Percentiles rank a stretch among this genome's conserved stretches.
Evolutionary conservation across 2,113 vertebrate genomes (phyloP).

Genomic region (Ariopsis seemanni): DNA sequence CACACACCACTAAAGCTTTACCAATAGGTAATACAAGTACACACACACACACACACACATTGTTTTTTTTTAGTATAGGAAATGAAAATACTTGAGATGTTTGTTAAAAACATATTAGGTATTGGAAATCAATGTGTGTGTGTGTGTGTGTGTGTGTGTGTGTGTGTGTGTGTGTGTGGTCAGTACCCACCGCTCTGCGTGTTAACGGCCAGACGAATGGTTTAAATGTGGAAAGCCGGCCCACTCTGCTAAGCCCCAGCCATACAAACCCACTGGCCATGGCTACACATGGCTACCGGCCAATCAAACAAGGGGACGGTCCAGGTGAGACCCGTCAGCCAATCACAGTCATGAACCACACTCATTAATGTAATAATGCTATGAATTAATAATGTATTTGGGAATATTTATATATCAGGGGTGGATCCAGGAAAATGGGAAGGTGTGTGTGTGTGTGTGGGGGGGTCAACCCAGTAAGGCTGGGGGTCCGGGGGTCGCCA

Average conservation of each 20-base stretch:
- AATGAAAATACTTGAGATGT: slow-evolving; percentile 53
- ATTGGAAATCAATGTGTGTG: slow-evolving; percentile 63
- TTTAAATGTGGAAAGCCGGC: slow-evolving; percentile 74
- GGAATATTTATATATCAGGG: too few relatives aligned
- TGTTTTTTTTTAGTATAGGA: slow-evolving; percentile 44
- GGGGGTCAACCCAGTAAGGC: too few relatives aligned
- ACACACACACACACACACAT: slow-evolving; percentile 47
- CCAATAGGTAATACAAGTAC: slow-evolving; percentile 76
- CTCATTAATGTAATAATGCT: not conserved
- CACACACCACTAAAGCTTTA: slow-evolving; percentile 83
- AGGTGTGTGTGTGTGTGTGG: too few relatives aligned
- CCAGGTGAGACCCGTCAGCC: slow-evolving; percentile 59
- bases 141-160: slow-evolving; percentile 42
- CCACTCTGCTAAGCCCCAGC: slow-evolving; percentile 74
- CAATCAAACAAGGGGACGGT: slow-evolving; percentile 81
- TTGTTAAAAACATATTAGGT: slow-evolving; percentile 49
- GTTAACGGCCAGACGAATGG: slow-evolving; percentile 78
- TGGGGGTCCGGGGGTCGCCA: too few relatives aligned
- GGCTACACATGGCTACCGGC: slow-evolving; percentile 76
- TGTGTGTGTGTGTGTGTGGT: slow-evolving; percentile 46
- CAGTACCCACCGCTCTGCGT: slow-evolving; percentile 79
- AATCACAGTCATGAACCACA: not conserved
- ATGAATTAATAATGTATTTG: not conserved
- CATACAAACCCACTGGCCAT: slow-evolving; percentile 72
- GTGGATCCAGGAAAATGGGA: too few relatives aligned